Percentiles rank a stretch among this genome's conserved stretches.
phyloP scores from a whole-genome alignment of 2,797 vertebrate genomes.

The Potorous gilbertii region DNA sequence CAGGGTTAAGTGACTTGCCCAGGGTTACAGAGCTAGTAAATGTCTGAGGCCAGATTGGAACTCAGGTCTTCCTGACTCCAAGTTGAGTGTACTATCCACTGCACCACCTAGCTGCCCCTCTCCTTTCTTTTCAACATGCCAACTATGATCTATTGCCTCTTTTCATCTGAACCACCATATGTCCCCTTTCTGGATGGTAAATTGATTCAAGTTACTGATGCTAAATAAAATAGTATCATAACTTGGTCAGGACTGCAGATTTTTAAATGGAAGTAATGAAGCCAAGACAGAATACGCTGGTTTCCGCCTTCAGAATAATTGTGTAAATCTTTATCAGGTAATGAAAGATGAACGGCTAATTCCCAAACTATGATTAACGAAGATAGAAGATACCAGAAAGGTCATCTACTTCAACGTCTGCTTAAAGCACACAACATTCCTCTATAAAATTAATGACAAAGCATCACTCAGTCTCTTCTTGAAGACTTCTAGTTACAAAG shows the following conservation, averaged over 20 bases:
- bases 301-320: background rate
- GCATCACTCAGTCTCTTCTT: background rate
- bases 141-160: background rate
- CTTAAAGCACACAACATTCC: background rate
- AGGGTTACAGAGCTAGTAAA: background rate
- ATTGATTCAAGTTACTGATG: background rate
- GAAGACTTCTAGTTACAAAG: background rate
- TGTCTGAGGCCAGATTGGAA: background rate
- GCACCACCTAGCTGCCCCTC: background rate
- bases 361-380: background rate
- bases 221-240: background rate
- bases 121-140: background rate
- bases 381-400: background rate
- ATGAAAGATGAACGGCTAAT: background rate
- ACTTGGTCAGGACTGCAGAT: background rate
- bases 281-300: background rate
- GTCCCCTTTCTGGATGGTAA: background rate
- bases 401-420: background rate
- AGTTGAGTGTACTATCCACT: background rate
- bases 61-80: background rate
- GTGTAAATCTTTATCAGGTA: background rate
- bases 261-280: background rate
- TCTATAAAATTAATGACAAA: background rate
- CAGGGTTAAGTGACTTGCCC: background rate
- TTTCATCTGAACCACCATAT: background rate